These are phyloP conservation scores for Glyptemys insculpta DNA, from an alignment of 2,797 vertebrate species.

Conservation along the genomic window DNA sequence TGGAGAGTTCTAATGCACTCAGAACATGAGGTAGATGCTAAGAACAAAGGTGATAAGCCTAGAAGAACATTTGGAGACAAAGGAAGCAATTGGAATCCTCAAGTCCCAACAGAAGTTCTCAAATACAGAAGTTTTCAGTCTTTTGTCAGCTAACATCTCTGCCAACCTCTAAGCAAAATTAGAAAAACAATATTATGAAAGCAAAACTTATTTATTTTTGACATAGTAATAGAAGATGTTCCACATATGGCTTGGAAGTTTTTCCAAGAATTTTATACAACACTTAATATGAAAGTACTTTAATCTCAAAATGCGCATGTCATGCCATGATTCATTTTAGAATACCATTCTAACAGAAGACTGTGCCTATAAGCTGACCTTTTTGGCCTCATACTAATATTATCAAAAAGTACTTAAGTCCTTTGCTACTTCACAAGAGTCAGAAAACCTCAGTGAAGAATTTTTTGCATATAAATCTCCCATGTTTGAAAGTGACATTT, in stretches of 20 bases:
- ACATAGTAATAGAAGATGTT: conserved; percentile 13
- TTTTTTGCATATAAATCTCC: neutral
- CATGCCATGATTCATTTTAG: neutral
- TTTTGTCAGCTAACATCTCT: conserved; percentile 7
- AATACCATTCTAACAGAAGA: neutral
- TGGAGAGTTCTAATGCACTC: neutral
- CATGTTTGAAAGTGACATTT: neutral
- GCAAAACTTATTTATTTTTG: conserved; percentile 40
- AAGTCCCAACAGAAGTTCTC: neutral
- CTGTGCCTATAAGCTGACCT: neutral
- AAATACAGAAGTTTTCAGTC: neutral
- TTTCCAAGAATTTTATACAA: neutral
- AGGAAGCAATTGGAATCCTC: neutral
- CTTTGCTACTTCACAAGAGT: neutral
- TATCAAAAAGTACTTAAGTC: neutral
- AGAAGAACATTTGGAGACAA: neutral
- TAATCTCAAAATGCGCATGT: neutral
- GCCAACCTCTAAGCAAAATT: conserved; percentile 22
- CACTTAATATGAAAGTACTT: neutral
- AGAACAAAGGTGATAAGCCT: neutral
- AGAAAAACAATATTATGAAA: conserved; percentile 31
- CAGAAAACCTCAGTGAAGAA: neutral
- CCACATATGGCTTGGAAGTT: conserved; percentile 20
- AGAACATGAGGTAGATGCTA: neutral
- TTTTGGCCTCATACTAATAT: neutral